Percentiles rank a stretch among this genome's conserved stretches.
These are phyloP conservation scores for Barnardius zonarius DNA, from an alignment of 2,113 vertebrate species.

Conservation along the genomic window DNA sequence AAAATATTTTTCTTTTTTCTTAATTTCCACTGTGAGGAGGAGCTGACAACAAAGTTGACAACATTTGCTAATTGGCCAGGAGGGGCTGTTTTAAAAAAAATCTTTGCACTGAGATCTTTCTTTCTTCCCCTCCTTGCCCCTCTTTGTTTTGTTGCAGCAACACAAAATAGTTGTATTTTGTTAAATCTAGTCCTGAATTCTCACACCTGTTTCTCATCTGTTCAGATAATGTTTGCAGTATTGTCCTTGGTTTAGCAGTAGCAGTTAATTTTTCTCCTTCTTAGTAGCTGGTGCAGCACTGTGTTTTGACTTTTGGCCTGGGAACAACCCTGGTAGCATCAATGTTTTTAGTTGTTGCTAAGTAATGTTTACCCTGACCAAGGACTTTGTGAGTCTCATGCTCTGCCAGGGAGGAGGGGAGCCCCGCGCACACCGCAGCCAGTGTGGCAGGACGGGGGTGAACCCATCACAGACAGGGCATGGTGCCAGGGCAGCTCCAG, in stretches of 20 bases:
- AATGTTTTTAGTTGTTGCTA: no score
- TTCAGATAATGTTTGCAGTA: background rate
- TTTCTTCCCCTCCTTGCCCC: background rate
- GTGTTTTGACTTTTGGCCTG: no score
- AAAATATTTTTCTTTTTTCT: background rate
- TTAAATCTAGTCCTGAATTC: background rate
- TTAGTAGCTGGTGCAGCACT: no score
- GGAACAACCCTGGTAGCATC: no score
- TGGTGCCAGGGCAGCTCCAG: background rate
- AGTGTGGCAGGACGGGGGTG: no score
- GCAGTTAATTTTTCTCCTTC: no score
- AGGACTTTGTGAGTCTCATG: no score
- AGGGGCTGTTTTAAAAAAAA: background rate
- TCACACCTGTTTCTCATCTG: background rate
- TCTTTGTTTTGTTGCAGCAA: background rate
- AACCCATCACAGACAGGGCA: background rate
- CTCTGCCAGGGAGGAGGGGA: no score
- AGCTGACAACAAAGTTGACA: background rate
- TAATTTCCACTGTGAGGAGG: background rate
- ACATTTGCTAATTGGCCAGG: background rate
- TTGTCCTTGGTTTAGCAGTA: no score
- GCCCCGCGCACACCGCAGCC: rapidly evolving
- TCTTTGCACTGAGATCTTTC: background rate
- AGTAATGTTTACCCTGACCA: no score
- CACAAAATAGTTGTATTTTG: background rate